phyloP scores from a whole-genome alignment of 1,140 invertebrate genomes.

The Marisa cornuarietis region DNA sequence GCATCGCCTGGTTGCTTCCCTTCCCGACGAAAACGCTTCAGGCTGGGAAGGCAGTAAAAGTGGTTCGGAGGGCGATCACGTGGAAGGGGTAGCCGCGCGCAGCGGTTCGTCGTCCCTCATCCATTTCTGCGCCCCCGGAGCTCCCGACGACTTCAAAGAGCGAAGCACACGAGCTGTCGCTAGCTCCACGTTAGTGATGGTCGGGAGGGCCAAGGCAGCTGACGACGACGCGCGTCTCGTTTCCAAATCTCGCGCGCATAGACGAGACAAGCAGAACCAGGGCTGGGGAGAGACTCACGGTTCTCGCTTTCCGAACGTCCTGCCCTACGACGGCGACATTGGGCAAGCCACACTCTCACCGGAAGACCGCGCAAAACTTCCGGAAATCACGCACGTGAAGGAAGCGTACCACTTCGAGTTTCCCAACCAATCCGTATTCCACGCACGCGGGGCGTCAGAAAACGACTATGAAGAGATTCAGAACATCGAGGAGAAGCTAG shows the following conservation, averaged over 20 bases:
- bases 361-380: background rate
- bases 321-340: too few relatives aligned
- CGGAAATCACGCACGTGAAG: conserved; percentile 22
- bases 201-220: too few relatives aligned
- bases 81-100: too few relatives aligned
- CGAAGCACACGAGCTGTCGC: too few relatives aligned
- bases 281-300: too few relatives aligned
- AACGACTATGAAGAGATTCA: conserved; percentile 32
- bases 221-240: too few relatives aligned
- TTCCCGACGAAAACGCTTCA: background rate
- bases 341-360: background rate
- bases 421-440: conserved; percentile 28
- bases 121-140: conserved; percentile 15
- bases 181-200: too few relatives aligned
- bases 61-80: background rate
- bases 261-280: too few relatives aligned
- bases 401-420: conserved; percentile 19
- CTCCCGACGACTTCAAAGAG: background rate
- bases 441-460: background rate
- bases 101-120: background rate
- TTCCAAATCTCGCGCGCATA: too few relatives aligned
- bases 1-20: conserved; percentile 11
- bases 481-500: conserved; percentile 35
- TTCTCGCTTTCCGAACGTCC: too few relatives aligned
- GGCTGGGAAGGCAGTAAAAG: background rate